Evolutionary conservation across 2,113 vertebrate species (phyloP), one percentile per base, ranked within the genome.

Genomic region (Porphyrio hochstetteri): DNA sequence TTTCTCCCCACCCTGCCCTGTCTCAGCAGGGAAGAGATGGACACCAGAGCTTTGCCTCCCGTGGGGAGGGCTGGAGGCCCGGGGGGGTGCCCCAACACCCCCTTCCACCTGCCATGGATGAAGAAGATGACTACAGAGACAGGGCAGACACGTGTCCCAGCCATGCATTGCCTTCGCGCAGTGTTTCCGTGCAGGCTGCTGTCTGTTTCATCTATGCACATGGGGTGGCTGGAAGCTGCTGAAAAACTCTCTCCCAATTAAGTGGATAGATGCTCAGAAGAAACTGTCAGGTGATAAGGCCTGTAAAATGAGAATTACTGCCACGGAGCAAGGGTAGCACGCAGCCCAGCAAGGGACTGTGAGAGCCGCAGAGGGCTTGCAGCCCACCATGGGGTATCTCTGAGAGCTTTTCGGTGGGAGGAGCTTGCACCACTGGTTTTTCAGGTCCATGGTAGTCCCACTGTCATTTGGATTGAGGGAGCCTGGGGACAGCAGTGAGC

Each of bases 171-270:
- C 36, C 18, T 44, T 57, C 0, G 1, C n/a, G 13, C 18, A 9
- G 28, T 3, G 28, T 18, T 84, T 44, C 68, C 1, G 0, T 7
- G 33, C 1, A 1, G 61, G n/a, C 46, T 1, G 5, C 5, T 0
- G 0, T 61, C 35, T 65, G 6, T 38, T 71, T 11, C 2, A 1
- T 33, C 94, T 21, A 33, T 0, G 1, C 16, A 25, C 0, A 0
- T 23, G 48, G n/a, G 87, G 14, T 1, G 1, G 36, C 46, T 55
- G 52, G 7, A 59, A 64, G 12, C 28, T 87, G 48, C 17, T 52
- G 67, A 44, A 76, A 68, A 90, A 17, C 13, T 42, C 24, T 70
- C 64, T 71, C 38, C 74, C 36, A 52, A 68, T 92, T 59, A 42
- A 1, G 5, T 3, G 0, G 7, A 76, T 17, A 52, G 29, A 24